phyloP scores from a whole-genome alignment of 2,797 vertebrate genomes.

The Clarias platycephalus region DNA sequence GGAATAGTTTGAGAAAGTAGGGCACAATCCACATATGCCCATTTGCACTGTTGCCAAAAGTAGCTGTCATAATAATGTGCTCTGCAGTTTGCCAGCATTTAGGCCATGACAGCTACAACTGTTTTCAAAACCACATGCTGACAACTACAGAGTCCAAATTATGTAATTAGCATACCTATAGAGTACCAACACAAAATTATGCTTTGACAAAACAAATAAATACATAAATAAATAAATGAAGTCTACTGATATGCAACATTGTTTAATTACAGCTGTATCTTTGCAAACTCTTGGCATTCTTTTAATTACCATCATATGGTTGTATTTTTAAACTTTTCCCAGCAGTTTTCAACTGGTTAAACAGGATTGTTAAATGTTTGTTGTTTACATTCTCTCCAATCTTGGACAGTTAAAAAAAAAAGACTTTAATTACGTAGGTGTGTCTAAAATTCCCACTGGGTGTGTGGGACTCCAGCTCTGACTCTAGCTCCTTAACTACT shows the following conservation, averaged over 20 bases:
- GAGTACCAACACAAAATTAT: not conserved
- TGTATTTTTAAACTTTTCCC: not conserved
- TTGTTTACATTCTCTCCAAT: no score
- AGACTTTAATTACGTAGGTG: not conserved
- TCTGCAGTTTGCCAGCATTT: constrained; percentile 21
- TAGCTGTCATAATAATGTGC: constrained; percentile 37
- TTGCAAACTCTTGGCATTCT: not conserved
- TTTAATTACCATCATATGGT: not conserved
- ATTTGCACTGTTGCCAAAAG: constrained; percentile 35
- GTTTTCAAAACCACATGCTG: constrained; percentile 25
- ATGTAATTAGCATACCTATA: constrained; percentile 17
- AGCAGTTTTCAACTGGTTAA: not conserved
- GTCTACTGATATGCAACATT: not conserved
- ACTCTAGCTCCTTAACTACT: no score
- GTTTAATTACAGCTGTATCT: not conserved
- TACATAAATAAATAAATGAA: no score
- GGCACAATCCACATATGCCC: constrained; percentile 29
- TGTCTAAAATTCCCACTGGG: not conserved
- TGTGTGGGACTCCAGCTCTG: no score
- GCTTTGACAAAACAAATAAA: not conserved
- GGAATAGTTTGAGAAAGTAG: constrained; percentile 39
- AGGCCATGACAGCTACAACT: constrained; percentile 22
- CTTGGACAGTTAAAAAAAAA: not conserved
- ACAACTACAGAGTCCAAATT: constrained; percentile 13
- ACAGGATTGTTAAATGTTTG: not conserved